Percentiles rank a stretch among this genome's conserved stretches.
phyloP scores from a whole-genome alignment of 2,797 vertebrate species.

The Spinus pinus region DNA sequence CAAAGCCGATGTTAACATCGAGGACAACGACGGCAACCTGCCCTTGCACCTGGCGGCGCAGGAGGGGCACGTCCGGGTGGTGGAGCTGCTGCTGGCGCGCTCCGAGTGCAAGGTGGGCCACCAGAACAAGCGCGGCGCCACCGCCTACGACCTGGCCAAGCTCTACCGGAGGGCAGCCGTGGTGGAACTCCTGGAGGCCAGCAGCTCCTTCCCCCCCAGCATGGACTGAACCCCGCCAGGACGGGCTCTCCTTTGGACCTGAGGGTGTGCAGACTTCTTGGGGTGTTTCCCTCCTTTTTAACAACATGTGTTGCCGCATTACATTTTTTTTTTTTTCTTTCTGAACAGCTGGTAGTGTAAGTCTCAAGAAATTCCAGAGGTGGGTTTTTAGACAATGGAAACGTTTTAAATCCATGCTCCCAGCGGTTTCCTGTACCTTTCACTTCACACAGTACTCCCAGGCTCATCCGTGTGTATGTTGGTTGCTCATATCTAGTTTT shows the following conservation, averaged over 20 bases:
- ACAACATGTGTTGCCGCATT: background rate
- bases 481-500: constrained; percentile 34
- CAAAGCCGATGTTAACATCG: constrained; percentile 82
- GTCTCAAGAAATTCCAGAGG: constrained; percentile 37
- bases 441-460: background rate
- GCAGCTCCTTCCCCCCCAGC: background rate
- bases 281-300: background rate
- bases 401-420: constrained; percentile 42
- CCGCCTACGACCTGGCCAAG: constrained; percentile 79
- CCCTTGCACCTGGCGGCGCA: constrained; percentile 89
- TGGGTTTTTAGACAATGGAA: constrained; percentile 26
- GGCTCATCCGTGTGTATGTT: constrained; percentile 29
- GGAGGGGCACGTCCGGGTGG: constrained; percentile 82
- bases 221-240: background rate
- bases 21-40: constrained; percentile 85
- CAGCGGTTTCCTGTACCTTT: background rate
- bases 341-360: background rate
- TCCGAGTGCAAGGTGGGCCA: constrained; percentile 74
- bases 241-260: background rate
- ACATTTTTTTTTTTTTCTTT: no score
- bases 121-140: constrained; percentile 77
- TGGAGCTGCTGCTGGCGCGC: constrained; percentile 76
- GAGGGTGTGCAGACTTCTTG: background rate
- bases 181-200: constrained; percentile 72
- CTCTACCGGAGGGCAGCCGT: constrained; percentile 68